Conservation (phyloP, 2,888 invertebrate genomes). For the Dastarcus helophoroides region DNA sequence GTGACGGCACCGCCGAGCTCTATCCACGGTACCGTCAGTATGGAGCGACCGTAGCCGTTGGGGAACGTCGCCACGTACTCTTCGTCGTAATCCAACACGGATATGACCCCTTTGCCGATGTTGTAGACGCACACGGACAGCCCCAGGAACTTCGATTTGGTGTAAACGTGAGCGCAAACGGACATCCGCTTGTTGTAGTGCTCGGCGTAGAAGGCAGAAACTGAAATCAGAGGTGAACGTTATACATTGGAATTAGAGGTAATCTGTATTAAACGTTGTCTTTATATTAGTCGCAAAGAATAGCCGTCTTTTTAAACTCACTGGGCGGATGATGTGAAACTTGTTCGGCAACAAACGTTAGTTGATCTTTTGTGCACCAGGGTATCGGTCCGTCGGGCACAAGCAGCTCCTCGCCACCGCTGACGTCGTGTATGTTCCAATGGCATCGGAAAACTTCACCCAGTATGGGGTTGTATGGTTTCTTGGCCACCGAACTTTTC, state of each 20-base stretch:
- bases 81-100: constrained; percentile 79
- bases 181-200: constrained; percentile 81
- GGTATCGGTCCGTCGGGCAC: constrained; percentile 79
- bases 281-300: no score
- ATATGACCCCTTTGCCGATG: constrained; percentile 89
- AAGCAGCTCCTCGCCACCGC: constrained; percentile 41
- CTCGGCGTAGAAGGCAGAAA: constrained; percentile 98
- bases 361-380: constrained; percentile 78
- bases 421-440: constrained; percentile 53
- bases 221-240: constrained; percentile 37
- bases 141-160: constrained; percentile 97
- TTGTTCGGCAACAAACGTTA: constrained; percentile 94
- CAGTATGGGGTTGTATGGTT: constrained; percentile 96
- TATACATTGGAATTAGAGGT: not conserved
- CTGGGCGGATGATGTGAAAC: constrained; percentile 99
- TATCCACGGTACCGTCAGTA: constrained; percentile 96
- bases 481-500: constrained; percentile 93
- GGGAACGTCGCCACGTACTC: constrained; percentile 96
- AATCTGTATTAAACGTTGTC: constrained; percentile 17
- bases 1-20: constrained; percentile 90
- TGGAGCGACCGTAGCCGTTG: constrained; percentile 96
- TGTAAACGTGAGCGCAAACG: constrained; percentile 96
- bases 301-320: no score
- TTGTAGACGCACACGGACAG: constrained; percentile 96
- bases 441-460: constrained; percentile 91